Base-by-base conservation (phyloP, 2,113 vertebrate species). In the Hemibagrus wyckioides region DNA sequence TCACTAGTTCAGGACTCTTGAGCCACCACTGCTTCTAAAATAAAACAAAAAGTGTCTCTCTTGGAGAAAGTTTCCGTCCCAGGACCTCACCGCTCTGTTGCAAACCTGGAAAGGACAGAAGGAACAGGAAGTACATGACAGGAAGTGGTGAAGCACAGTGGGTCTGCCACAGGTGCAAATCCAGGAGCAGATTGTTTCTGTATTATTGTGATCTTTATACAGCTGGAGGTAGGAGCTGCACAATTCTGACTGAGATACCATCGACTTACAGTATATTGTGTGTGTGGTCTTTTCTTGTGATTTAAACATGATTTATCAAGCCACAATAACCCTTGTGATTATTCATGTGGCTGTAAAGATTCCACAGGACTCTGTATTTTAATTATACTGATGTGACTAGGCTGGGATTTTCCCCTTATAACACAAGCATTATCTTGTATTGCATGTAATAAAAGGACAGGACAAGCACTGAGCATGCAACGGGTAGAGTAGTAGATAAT, bases 121-220 rank as follows among this genome's bases (percentile, higher is more conserved):
- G 77, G 82, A 82, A 87, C 91, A 90, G 89, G 89, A 91, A 88
- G 50, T 84, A 30, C 83, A 71, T 56, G 77, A 41, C 90, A 82
- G 90, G 91, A 90, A 88, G 92, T 92, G 92, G 89, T 89, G 50
- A 79, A 82, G 81, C 73, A 28, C 83, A 84, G 80, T 65, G 59
- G 77, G 82, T 50, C 85, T 89, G 86, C 87, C 19, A 82, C 73
- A 85, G 63, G 76, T 88, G 80, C 87, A 88, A 80, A 89, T 86
- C 67, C 41, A 75, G 84, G 73, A 79, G 87, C 25, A 69, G 87
- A 75, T 84, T 73, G 71, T 75, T 85, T 88, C 63, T 54, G 83
- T 41, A 69, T 73, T 76, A 39, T 50, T 39, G n/a, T 23, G 1
- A 23, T 48, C 10, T 52, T 76, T 57, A 19, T 56, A 61, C 25